Evolutionary conservation across 2,888 invertebrate genomes (phyloP), one percentile per base, ranked within the genome.

Genomic region (Teleiodes luculella): DNA sequence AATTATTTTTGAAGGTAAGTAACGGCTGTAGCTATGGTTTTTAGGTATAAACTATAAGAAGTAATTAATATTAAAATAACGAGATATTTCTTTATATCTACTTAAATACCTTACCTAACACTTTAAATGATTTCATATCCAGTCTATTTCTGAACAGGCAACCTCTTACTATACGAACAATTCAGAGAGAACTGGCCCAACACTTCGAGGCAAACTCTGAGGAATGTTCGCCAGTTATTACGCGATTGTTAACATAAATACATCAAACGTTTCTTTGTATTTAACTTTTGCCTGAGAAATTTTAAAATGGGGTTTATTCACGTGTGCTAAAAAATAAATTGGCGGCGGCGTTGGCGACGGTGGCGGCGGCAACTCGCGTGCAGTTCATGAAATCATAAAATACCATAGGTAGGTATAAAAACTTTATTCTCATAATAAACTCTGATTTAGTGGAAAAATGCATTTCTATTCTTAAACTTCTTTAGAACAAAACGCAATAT

Each of bases 231-330:
- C 24, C 24, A 43, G 24, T 43, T 43, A 28, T 20, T 13, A 11
- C 43, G 28, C 28, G 13, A 43, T 28, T 43, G 28, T 43, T 43
- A 43, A 43, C 43, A 43, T n/a, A 41, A 41, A 41, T 41, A 43
- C 43, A 43, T 28, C n/a, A 43, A 18, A 18, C 43, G 20, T 43
- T 20, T 11, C 28, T 43, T 24, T 13, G 13, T 8, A 41, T 41
- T 24, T 24, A 20, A 24, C 24, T 41, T 20, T 24, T 41, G 18
- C 41, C 10, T 28, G 28, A n/a, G 28, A 13, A 24, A 43, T 43
- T 43, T 13, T 28, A 24, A 43, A 43, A 43, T 43, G n/a, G 20
- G 28, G 43, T 43, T 43, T 43, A 43, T 43, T 43, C 6, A 28
- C 13, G 43, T 43, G 43, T 13, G 13, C 43, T 43, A 43, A 43